These are phyloP conservation scores for Sphinx pinastri DNA, from an alignment of 2,888 invertebrate genomes.

Conservation along the genomic window DNA sequence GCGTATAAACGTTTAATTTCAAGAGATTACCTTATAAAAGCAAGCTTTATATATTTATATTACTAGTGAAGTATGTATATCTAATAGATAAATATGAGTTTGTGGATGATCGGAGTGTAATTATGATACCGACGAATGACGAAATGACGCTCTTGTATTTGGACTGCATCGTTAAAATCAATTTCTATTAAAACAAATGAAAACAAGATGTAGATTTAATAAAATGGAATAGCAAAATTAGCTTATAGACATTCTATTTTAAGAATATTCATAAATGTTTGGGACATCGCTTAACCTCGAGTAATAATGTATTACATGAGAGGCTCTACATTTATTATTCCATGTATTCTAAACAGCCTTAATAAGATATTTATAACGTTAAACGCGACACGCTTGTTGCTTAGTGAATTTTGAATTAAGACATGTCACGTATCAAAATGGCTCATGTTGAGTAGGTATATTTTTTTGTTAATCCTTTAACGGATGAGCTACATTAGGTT, in stretches of 20 bases:
- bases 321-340: conserved; percentile 4
- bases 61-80: too few relatives aligned
- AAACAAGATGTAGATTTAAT: background rate
- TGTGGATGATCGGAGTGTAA: too few relatives aligned
- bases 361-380: conserved; percentile 24
- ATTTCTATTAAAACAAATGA: background rate
- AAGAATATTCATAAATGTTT: background rate
- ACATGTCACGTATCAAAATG: conserved; percentile 26
- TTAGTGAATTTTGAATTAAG: background rate
- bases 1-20: too few relatives aligned
- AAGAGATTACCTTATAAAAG: too few relatives aligned
- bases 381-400: conserved; percentile 11
- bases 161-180: background rate
- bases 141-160: too few relatives aligned
- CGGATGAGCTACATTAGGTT: too few relatives aligned
- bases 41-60: too few relatives aligned
- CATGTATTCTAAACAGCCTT: conserved; percentile 20
- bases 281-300: background rate
- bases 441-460: background rate
- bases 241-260: background rate
- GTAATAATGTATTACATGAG: conserved; percentile 15
- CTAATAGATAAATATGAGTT: too few relatives aligned
- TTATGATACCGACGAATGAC: too few relatives aligned
- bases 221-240: background rate
- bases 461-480: background rate